A percentile compares a stretch with the other conserved stretches of the same genome.
phyloP scores from a whole-genome alignment of 2,797 vertebrate genomes.

The Ctenosaura bakeri region DNA sequence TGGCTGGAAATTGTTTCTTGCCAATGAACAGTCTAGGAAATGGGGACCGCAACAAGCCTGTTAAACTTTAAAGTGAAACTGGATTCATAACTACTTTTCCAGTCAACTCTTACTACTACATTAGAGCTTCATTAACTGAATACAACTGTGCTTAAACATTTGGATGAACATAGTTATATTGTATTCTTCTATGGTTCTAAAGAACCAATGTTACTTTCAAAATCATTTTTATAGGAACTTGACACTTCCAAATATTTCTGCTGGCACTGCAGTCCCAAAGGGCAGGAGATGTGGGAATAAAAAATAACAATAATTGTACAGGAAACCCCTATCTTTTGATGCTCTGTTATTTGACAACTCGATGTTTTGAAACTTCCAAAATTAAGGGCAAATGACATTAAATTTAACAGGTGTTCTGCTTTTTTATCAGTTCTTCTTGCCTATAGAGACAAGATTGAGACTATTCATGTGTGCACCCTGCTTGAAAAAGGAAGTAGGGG shows the following conservation, averaged over 20 bases:
- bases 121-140: too few relatives aligned
- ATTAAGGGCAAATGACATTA: too few relatives aligned
- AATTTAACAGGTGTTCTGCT: too few relatives aligned
- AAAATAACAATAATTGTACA: neutral
- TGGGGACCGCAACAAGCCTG: neutral
- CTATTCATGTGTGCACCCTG: too few relatives aligned
- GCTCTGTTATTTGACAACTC: too few relatives aligned
- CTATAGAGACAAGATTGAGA: too few relatives aligned
- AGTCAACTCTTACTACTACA: neutral
- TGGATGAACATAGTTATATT: neutral
- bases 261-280: neutral
- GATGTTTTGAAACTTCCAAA: too few relatives aligned
- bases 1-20: neutral
- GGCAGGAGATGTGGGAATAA: neutral
- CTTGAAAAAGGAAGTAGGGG: too few relatives aligned
- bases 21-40: neutral
- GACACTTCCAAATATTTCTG: slow-evolving; percentile 13
- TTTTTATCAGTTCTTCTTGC: too few relatives aligned
- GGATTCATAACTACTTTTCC: neutral
- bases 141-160: neutral
- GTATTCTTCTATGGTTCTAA: neutral
- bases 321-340: too few relatives aligned
- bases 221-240: neutral
- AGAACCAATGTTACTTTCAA: neutral
- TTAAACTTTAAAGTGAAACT: too few relatives aligned